phyloP scores from a whole-genome alignment of 2,888 invertebrate genomes.

The Cristatella mucedo region DNA sequence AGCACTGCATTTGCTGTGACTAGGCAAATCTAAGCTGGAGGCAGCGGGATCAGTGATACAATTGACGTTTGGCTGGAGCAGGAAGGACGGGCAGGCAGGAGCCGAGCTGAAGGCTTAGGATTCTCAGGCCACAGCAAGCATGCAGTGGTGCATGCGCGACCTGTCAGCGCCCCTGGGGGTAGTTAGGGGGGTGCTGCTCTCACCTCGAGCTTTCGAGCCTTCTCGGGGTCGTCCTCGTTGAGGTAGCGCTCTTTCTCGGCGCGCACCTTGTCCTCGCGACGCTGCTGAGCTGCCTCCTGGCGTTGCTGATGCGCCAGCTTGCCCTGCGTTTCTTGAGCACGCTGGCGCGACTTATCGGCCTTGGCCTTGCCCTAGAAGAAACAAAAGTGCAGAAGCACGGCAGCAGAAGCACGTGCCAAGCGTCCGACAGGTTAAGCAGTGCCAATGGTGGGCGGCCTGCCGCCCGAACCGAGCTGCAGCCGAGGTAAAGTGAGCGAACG shows the following conservation, averaged over 20 bases:
- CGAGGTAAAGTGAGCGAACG: not conserved
- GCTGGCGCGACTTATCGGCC: slow-evolving; percentile 81
- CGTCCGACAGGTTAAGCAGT: too few relatives aligned
- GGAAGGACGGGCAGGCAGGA: too few relatives aligned
- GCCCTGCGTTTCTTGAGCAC: slow-evolving; percentile 79
- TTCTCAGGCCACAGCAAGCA: too few relatives aligned
- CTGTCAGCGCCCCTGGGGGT: too few relatives aligned
- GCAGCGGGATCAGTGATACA: too few relatives aligned
- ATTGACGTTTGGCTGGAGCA: too few relatives aligned
- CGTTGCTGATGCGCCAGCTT: slow-evolving; percentile 88
- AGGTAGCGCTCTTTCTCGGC: slow-evolving; percentile 83
- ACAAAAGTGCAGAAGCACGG: not conserved
- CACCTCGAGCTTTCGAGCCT: slow-evolving; percentile 81
- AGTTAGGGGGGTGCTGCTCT: slow-evolving; percentile 1
- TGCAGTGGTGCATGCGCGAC: too few relatives aligned
- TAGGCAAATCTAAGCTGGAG: too few relatives aligned
- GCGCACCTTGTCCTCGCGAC: slow-evolving; percentile 78
- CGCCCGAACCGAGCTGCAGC: not conserved
- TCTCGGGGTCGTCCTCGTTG: slow-evolving; percentile 82
- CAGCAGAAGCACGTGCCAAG: not conserved
- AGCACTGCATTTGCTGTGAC: too few relatives aligned
- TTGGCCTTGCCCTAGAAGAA: slow-evolving; percentile 59
- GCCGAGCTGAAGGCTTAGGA: too few relatives aligned
- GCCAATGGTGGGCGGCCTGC: not conserved
- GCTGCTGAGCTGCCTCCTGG: slow-evolving; percentile 82